Evolutionary conservation across 2,888 invertebrate species (phyloP).

Genomic region (Corbicula japonica): DNA sequence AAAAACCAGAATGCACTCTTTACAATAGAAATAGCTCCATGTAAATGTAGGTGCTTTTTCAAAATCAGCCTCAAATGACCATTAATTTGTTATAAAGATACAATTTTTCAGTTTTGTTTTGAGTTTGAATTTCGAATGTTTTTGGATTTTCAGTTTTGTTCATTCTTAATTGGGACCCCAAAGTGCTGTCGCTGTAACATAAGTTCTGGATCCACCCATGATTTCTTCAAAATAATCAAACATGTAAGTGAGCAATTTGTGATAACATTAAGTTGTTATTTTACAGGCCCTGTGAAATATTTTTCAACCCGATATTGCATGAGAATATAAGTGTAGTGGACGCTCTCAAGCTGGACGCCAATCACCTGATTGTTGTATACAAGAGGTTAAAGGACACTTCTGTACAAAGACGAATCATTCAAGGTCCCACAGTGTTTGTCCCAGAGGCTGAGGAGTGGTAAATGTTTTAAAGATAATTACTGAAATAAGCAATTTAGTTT

Average conservation of each 20-base stretch:
- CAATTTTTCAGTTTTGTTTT: no score
- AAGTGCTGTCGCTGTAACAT: not conserved
- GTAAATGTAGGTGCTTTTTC: no score
- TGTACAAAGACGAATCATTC: conserved; percentile 82
- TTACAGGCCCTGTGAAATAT: conserved; percentile 81
- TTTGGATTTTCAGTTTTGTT: not conserved
- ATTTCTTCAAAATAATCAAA: no score
- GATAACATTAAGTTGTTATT: conserved; percentile 1
- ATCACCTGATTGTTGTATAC: conserved; percentile 84
- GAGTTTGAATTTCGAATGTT: no score
- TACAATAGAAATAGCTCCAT: no score
- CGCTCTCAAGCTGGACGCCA: conserved; percentile 81
- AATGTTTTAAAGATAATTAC: no score
- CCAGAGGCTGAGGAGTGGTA: conserved; percentile 85
- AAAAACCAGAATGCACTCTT: no score
- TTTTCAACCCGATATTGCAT: conserved; percentile 79
- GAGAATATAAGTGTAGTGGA: conserved; percentile 68
- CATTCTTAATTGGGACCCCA: not conserved
- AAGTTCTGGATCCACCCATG: no score
- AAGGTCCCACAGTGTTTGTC: conserved; percentile 84
- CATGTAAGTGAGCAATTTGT: no score
- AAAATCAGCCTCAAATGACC: no score
- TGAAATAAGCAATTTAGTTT: no score
- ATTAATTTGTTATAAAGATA: no score
- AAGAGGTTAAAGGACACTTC: conserved; percentile 74